A percentile compares a stretch with the other conserved stretches of the same genome.
Evolutionary conservation across 2,797 vertebrate genomes (phyloP).

Genomic region (Thaleichthys pacificus): DNA sequence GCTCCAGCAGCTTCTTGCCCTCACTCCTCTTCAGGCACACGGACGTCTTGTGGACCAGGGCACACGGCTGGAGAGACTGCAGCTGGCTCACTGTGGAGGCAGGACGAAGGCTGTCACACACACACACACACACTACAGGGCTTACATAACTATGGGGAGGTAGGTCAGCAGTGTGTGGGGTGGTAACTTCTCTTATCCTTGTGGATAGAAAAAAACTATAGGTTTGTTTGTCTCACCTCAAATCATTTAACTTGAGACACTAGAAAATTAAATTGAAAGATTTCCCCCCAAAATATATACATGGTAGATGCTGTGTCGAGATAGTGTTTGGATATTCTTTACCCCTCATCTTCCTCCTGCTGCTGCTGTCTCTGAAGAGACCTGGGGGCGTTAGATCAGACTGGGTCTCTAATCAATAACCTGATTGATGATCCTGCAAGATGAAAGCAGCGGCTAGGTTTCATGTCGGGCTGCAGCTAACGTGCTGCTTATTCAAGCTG

Average conservation of each 20-base stretch:
- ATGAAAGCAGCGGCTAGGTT: background rate
- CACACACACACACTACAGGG: background rate
- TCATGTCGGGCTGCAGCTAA: background rate
- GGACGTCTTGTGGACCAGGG: constrained; percentile 62
- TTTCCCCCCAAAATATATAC: no score
- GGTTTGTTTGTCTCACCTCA: no score
- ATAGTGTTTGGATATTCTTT: constrained; percentile 21
- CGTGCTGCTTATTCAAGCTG: background rate
- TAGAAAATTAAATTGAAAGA: no score
- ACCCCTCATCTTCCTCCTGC: constrained; percentile 35
- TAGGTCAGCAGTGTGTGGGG: no score
- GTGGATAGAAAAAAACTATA: no score
- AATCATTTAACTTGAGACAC: no score
- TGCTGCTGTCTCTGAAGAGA: constrained; percentile 10
- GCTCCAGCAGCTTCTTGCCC: constrained; percentile 44
- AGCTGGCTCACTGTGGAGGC: constrained; percentile 63
- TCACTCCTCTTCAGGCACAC: constrained; percentile 60
- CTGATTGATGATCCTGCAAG: constrained; percentile 45
- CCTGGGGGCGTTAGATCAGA: constrained; percentile 22
- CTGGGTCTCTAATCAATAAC: constrained; percentile 37
- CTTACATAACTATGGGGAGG: background rate
- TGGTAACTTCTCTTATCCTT: no score
- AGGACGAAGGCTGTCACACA: background rate
- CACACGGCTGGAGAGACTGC: constrained; percentile 62
- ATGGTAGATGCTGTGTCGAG: constrained; percentile 35